Evolutionary conservation across 1,140 invertebrate genomes (phyloP).

Genomic region (Triops longicaudatus): DNA sequence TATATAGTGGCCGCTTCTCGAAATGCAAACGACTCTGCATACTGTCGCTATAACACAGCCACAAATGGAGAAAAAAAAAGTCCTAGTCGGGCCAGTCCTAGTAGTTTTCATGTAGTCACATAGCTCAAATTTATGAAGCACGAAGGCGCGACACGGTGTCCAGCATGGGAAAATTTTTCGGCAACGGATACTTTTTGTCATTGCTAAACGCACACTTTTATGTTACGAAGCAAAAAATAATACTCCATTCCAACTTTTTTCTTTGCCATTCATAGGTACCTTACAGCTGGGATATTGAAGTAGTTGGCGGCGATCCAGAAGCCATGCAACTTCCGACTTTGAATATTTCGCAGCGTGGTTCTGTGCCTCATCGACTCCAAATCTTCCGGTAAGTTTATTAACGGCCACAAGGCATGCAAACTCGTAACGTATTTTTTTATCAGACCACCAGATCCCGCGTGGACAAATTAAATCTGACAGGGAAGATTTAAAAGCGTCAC

Average conservation of each 20-base stretch:
- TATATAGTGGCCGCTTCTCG: neutral
- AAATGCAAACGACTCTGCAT: constrained; percentile 11
- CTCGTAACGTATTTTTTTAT: neutral
- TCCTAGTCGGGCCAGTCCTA: neutral
- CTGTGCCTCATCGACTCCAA: constrained; percentile 62
- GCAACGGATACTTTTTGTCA: neutral
- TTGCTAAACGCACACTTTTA: neutral
- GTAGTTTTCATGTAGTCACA: neutral
- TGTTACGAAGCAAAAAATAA: neutral
- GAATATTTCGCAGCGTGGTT: constrained; percentile 66
- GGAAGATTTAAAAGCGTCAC: too few species aligned
- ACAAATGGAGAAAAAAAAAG: neutral
- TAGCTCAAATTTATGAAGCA: neutral
- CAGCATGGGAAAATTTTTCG: neutral
- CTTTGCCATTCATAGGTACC: constrained; percentile 16
- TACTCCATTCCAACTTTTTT: neutral
- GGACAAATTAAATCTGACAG: too few species aligned
- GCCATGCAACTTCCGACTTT: constrained; percentile 65
- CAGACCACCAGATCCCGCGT: neutral
- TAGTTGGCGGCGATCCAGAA: constrained; percentile 40
- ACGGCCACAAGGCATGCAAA: neutral
- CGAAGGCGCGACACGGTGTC: neutral
- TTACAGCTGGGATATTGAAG: constrained; percentile 16
- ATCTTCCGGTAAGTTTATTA: constrained; percentile 51
- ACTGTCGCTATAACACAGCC: neutral